phyloP scores from a whole-genome alignment of 2,797 vertebrate genomes.

The Pyrocephalus nanus region DNA sequence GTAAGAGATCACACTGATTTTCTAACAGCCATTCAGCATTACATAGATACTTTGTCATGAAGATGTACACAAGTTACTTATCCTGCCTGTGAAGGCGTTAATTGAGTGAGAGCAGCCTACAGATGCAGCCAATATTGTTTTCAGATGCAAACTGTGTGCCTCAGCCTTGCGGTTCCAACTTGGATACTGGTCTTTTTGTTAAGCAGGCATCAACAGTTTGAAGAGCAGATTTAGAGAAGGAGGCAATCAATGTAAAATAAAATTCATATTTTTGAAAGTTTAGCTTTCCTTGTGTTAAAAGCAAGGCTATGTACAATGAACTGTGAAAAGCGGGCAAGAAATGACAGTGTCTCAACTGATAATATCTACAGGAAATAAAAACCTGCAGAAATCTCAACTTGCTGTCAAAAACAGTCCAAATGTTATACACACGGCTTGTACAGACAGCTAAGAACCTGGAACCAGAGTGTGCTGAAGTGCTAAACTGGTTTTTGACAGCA shows the following conservation, averaged over 20 bases:
- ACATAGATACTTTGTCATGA: neutral
- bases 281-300: neutral
- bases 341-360: neutral
- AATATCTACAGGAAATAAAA: constrained; percentile 32
- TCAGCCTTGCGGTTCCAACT: neutral
- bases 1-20: constrained; percentile 18
- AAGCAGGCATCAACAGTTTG: neutral
- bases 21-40: neutral
- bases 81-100: neutral
- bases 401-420: constrained; percentile 6
- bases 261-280: neutral
- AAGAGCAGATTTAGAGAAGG: neutral
- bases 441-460: neutral
- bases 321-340: neutral
- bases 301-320: neutral
- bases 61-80: neutral
- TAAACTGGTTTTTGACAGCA: constrained; percentile 35
- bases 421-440: neutral
- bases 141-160: neutral
- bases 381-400: neutral
- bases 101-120: neutral
- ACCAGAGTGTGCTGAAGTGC: constrained; percentile 20
- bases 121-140: neutral
- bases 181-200: neutral
- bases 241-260: neutral